Evolutionary conservation across 2,797 vertebrate species (phyloP), one percentile per base, ranked within the genome.

Genomic region (Apogon hyalosoma): DNA sequence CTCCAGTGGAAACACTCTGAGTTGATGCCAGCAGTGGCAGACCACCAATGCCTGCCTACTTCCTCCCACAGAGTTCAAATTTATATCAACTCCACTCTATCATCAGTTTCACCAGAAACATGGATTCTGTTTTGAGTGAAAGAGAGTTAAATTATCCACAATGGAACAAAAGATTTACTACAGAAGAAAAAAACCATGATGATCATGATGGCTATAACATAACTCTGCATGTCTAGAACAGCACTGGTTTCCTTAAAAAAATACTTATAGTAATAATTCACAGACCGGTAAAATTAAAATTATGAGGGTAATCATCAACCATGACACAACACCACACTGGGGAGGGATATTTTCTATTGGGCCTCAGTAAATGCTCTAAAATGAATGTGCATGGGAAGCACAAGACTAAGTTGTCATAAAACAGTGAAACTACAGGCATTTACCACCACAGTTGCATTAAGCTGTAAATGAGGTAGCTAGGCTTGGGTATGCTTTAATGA

Each of bases 1-100:
- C 75, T 76, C 63, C 59, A 64, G 68, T 88, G 88, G 88, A 92
- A 91, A 90, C 73, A 64, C 59, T 64, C 11, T 31, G 61, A 72
- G 47, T 13, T 3, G 4, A 65, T 85, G 88, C 87, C 87, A 90
- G 73, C 62, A 41, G 65, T 77, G 79, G 80, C 79, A 80, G 55
- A 77, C 85, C 64, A 86, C 73, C 89, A 79, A 65, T 54, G 40
- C 75, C 81, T 72, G 75, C 69, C 18, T 48, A 43, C 66, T 86
- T 86, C 78, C 75, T 75, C 79, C 80, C 78, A 68, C 86, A 69
- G 76, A 79, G 63, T 69, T 79, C 75, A 79, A 81, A 79, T 88
- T 83, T 73, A 85, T 62, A 81, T 79, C 57, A 75, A 47, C 70
- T 71, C 58, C 46, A 56, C 69, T 84, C 80, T 63, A 43, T 75